A percentile compares a stretch with the other conserved stretches of the same genome.
Conservation (phyloP, 2,888 invertebrate species). For the Elegia similella region DNA sequence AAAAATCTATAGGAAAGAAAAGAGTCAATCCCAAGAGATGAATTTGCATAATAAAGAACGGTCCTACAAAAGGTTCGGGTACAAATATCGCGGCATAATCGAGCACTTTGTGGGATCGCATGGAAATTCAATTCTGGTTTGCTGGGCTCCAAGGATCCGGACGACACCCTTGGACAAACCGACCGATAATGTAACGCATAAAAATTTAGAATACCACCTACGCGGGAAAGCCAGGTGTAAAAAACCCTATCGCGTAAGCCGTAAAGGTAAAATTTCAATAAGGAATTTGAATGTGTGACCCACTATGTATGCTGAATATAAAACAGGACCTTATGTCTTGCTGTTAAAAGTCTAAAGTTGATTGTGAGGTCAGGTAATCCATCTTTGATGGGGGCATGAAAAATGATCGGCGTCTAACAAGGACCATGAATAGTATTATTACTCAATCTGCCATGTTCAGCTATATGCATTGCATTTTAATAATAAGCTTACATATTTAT, state of each 20-base stretch:
- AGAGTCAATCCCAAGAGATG: slow-evolving; percentile 51
- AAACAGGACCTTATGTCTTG: background rate
- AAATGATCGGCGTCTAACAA: slow-evolving; percentile 4
- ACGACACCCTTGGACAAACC: slow-evolving; percentile 16
- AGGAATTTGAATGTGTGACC: background rate
- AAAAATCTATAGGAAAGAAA: slow-evolving; percentile 40
- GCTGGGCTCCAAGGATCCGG: slow-evolving; percentile 22
- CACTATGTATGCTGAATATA: background rate
- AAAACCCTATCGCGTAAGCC: background rate
- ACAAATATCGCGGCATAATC: slow-evolving; percentile 63
- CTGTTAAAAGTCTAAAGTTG: background rate
- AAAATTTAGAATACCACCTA: slow-evolving; percentile 5
- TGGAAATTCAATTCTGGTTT: slow-evolving; percentile 53
- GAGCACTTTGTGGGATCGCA: slow-evolving; percentile 44
- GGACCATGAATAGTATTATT: slow-evolving; percentile 6
- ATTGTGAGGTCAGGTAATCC: background rate
- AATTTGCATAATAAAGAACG: slow-evolving; percentile 61
- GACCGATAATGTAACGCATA: slow-evolving; percentile 12
- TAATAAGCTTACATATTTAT: background rate
- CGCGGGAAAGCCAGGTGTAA: background rate
- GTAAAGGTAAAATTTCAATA: slow-evolving; percentile 1
- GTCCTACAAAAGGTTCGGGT: slow-evolving; percentile 48
- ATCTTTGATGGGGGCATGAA: slow-evolving; percentile 3
- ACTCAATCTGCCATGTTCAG: slow-evolving; percentile 1
- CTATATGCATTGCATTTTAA: background rate